Conservation (phyloP, 2,888 invertebrate genomes). For the Drosophila tripunctata region DNA sequence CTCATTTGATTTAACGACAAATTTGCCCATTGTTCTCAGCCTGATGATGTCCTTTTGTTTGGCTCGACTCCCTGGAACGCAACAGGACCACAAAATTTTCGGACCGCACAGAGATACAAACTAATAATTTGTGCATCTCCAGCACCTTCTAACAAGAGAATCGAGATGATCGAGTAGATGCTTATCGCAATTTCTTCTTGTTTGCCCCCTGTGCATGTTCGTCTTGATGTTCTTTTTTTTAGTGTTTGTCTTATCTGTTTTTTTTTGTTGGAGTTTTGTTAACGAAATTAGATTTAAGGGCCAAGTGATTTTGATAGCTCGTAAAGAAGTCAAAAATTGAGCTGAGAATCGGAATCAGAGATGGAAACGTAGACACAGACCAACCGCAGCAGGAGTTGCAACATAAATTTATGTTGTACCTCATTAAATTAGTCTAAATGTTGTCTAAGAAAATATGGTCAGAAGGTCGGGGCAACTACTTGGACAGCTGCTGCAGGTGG, state of each 20-base stretch:
- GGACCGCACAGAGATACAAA: conserved; percentile 72
- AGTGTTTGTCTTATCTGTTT: conserved; percentile 61
- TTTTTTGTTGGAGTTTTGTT: conserved; percentile 71
- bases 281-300: conserved; percentile 81
- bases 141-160: conserved; percentile 62
- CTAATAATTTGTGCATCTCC: conserved; percentile 73
- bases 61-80: conserved; percentile 44
- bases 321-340: conserved; percentile 72
- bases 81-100: conserved; percentile 32
- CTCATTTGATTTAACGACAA: conserved; percentile 59
- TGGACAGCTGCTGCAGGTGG: conserved; percentile 24
- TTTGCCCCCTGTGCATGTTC: conserved; percentile 17
- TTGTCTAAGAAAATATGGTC: conserved; percentile 26
- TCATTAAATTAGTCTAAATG: conserved; percentile 80
- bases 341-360: conserved; percentile 39
- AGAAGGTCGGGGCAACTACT: neutral
- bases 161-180: conserved; percentile 32
- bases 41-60: conserved; percentile 79
- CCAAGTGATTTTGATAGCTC: conserved; percentile 79
- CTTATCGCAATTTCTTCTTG: conserved; percentile 49
- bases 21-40: conserved; percentile 73
- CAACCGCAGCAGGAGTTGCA: conserved; percentile 66
- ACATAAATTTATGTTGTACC: conserved; percentile 73
- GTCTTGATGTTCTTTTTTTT: conserved; percentile 28
- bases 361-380: conserved; percentile 39